Conservation (phyloP, 2,113 vertebrate species). For the Sinocyclocheilus anophthalmus region DNA sequence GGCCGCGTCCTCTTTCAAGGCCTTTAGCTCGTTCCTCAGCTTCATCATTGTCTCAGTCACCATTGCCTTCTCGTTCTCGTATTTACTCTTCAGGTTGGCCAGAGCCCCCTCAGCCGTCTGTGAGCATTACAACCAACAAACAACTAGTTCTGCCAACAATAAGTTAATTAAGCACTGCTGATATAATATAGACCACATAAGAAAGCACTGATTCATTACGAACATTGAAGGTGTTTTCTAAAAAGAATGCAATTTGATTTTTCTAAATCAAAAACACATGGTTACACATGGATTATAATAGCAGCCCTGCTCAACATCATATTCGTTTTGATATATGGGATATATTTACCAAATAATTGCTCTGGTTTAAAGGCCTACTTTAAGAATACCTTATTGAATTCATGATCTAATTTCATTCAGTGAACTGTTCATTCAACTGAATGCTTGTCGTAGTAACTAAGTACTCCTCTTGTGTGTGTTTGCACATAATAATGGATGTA, state of each 20-base stretch:
- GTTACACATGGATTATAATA: neutral
- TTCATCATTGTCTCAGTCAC: conserved; percentile 97
- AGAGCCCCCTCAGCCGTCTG: conserved; percentile 95
- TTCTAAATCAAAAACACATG: neutral
- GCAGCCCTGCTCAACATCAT: neutral
- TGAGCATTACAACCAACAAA: neutral
- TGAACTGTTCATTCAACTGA: neutral
- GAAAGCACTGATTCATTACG: neutral
- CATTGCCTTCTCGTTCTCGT: conserved; percentile 94
- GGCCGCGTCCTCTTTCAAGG: conserved; percentile 94
- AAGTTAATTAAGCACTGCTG: neutral
- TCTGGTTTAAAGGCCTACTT: neutral
- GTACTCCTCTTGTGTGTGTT: neutral
- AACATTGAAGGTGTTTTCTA: neutral
- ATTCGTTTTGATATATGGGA: conserved; percentile 17
- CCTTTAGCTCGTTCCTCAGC: conserved; percentile 96
- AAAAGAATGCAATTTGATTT: neutral
- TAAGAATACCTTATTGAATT: neutral
- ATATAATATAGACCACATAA: neutral
- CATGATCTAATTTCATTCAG: neutral
- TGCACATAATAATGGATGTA: conserved; percentile 5
- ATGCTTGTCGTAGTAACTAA: neutral
- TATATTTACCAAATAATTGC: conserved; percentile 21
- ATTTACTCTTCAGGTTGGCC: conserved; percentile 96
- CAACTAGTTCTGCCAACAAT: neutral